Conservation (phyloP, 2,797 vertebrate genomes). For the Pelobates cultripes region DNA sequence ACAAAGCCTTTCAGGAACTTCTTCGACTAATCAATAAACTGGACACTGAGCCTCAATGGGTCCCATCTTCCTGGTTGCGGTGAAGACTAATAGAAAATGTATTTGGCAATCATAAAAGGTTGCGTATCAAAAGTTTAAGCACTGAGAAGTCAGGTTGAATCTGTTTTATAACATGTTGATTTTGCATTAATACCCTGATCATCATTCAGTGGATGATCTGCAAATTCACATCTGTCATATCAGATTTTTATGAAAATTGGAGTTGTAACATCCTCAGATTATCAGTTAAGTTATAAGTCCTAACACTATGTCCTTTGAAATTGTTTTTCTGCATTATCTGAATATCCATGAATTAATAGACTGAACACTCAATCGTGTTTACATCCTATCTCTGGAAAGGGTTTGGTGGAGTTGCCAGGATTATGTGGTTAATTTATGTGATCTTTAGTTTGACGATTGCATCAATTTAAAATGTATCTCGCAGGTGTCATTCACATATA, state of each 20-base stretch:
- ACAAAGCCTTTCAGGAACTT: constrained; percentile 90
- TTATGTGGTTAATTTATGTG: no score
- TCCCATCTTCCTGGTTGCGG: constrained; percentile 93
- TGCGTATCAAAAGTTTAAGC: constrained; percentile 7
- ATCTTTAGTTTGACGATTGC: no score
- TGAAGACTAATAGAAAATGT: constrained; percentile 63
- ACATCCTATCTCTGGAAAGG: no score
- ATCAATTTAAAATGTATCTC: no score
- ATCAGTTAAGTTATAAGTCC: no score
- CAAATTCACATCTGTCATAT: background rate
- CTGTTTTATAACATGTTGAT: background rate
- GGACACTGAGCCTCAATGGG: constrained; percentile 98
- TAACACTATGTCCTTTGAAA: background rate
- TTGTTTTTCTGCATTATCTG: background rate
- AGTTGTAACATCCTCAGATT: background rate
- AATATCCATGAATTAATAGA: no score
- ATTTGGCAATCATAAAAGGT: background rate
- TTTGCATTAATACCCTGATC: background rate
- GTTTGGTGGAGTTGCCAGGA: no score
- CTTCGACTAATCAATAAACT: constrained; percentile 95
- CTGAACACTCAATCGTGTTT: no score
- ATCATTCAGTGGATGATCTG: background rate
- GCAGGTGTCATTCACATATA: no score
- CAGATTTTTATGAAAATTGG: no score
- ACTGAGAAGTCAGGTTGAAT: constrained; percentile 2